Percentiles rank a stretch among this genome's conserved stretches.
Evolutionary conservation across 2,113 vertebrate genomes (phyloP).

Genomic region (Anser brachyrhynchus): DNA sequence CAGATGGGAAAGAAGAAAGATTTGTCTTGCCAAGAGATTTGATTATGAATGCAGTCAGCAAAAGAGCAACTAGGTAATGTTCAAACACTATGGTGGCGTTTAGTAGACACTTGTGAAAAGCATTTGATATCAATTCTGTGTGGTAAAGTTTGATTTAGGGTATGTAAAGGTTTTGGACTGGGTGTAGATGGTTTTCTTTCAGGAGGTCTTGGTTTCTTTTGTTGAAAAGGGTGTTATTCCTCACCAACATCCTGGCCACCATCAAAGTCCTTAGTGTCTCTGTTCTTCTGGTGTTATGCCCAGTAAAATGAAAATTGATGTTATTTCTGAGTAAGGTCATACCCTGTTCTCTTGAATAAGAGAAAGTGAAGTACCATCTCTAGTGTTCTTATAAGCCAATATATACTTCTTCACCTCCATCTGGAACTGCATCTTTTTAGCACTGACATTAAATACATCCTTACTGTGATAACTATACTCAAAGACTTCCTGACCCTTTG

Average conservation of each 20-base stretch:
- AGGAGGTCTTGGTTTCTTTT: background rate
- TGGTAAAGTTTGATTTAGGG: background rate
- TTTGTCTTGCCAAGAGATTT: background rate
- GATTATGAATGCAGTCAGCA: background rate
- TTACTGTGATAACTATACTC: background rate
- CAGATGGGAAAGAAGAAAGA: background rate
- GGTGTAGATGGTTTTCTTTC: background rate
- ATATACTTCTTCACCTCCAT: background rate
- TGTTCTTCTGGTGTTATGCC: background rate
- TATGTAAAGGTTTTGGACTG: background rate
- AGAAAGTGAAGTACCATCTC: background rate
- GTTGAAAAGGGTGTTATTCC: background rate
- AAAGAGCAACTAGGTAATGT: background rate
- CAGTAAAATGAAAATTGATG: background rate
- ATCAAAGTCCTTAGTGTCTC: background rate
- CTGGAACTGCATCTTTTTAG: background rate
- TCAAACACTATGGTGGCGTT: background rate
- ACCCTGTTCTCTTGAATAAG: background rate
- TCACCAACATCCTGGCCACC: background rate
- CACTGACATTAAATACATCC: background rate
- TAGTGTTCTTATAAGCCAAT: background rate
- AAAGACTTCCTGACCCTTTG: background rate
- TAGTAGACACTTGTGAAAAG: background rate
- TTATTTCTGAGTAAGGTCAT: background rate
- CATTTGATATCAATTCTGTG: background rate